Evolutionary conservation across 53 echinoderm and acorn worm species (phyloP).

Genomic region (Glandiceps talaboti): DNA sequence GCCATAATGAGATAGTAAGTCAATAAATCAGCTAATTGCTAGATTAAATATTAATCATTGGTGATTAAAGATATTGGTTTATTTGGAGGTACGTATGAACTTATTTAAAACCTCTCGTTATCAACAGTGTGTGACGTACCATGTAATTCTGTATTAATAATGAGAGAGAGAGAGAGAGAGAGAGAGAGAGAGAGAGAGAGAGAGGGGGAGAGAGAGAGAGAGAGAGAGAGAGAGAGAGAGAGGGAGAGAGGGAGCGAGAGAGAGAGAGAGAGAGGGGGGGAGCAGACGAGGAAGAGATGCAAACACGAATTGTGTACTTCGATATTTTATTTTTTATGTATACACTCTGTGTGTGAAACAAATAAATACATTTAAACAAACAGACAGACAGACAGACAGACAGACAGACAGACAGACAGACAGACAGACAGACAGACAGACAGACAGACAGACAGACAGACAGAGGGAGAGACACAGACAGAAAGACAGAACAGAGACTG

Average conservation of each 20-base stretch:
- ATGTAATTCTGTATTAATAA: neutral
- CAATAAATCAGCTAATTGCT: too few species aligned
- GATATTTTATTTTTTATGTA: too few species aligned
- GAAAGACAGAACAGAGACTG: neutral
- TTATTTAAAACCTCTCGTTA: too few species aligned
- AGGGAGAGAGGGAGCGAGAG: too few species aligned
- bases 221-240: constrained; percentile 9
- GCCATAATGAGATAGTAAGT: too few species aligned
- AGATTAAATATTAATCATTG: too few species aligned
- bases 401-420: constrained; percentile 1
- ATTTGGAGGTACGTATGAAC: too few species aligned
- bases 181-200: constrained; percentile 5
- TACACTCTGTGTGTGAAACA: too few species aligned
- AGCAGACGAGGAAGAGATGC: constrained; percentile 12
- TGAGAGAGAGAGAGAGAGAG: constrained; percentile 6
- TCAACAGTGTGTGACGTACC: neutral
- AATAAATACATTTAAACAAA: neutral
- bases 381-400: constrained; percentile 1
- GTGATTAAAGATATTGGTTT: too few species aligned
- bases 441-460: constrained; percentile 1
- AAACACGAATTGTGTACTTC: too few species aligned
- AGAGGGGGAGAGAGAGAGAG: constrained; percentile 6
- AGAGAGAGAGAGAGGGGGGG: too few species aligned
- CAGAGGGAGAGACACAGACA: neutral
- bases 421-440: neutral